Evolutionary conservation across 2,888 invertebrate species (phyloP).

Genomic region (Autographa pulchrina): DNA sequence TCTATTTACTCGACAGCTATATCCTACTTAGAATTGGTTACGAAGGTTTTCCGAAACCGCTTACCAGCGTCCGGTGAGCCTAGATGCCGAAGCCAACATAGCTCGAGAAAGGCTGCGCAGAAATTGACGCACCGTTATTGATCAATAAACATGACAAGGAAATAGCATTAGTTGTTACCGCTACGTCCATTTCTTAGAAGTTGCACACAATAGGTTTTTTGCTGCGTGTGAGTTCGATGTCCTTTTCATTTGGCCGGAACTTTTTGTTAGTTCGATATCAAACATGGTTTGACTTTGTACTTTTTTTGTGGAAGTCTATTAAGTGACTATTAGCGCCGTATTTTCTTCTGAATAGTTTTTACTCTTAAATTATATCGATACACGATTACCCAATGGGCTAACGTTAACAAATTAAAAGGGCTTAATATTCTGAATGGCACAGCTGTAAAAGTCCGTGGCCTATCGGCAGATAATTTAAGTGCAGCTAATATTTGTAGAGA

Average conservation of each 20-base stretch:
- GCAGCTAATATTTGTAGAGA: too few relatives aligned
- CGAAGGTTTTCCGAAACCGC: not conserved
- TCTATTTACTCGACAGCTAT: too few relatives aligned
- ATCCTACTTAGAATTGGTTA: too few relatives aligned
- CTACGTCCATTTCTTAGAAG: constrained; percentile 17
- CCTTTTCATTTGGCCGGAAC: constrained; percentile 23
- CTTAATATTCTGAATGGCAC: too few relatives aligned
- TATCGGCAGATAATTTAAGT: too few relatives aligned
- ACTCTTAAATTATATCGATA: too few relatives aligned
- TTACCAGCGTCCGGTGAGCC: not conserved
- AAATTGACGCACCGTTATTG: not conserved
- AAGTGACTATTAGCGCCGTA: not conserved
- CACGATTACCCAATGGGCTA: too few relatives aligned
- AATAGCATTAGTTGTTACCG: not conserved
- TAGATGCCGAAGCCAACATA: not conserved
- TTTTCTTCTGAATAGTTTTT: not conserved
- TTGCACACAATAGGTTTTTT: constrained; percentile 27
- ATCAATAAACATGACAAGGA: constrained; percentile 3
- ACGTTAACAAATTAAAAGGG: too few relatives aligned
- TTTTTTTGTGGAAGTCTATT: constrained; percentile 12
- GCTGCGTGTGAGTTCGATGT: constrained; percentile 33
- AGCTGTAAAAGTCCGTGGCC: too few relatives aligned
- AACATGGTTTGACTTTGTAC: constrained; percentile 8
- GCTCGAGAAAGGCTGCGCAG: not conserved
- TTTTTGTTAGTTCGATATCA: constrained; percentile 30